phyloP scores from a whole-genome alignment of 2,888 invertebrate genomes.

The Xestia xanthographa region DNA sequence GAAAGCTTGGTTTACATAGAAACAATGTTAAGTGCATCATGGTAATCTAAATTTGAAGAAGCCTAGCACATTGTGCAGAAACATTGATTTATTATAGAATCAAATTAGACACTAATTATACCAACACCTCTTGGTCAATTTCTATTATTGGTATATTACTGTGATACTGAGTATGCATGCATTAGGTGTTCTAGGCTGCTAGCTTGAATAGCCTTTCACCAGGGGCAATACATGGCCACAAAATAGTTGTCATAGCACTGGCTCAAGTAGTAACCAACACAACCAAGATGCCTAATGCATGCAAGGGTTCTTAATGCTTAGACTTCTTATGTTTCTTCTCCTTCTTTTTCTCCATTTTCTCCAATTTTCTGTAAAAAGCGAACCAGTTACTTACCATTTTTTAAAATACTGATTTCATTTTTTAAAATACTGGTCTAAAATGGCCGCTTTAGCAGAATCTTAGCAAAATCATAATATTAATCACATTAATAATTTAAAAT shows the following conservation, averaged over 20 bases:
- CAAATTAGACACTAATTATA: slow-evolving; percentile 4
- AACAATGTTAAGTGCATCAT: slow-evolving; percentile 1
- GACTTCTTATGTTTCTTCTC: slow-evolving; percentile 85
- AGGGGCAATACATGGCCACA: neutral
- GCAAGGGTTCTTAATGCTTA: slow-evolving; percentile 65
- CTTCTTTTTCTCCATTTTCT: slow-evolving; percentile 92
- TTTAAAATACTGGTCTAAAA: too few species aligned
- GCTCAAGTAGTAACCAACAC: slow-evolving; percentile 10
- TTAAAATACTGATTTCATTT: neutral
- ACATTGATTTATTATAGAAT: slow-evolving; percentile 1
- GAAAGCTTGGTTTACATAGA: neutral
- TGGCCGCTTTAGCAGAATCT: too few species aligned
- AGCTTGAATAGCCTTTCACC: neutral
- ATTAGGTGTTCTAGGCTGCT: slow-evolving; percentile 7
- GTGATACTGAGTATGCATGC: neutral
- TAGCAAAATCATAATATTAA: too few species aligned
- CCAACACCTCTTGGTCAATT: slow-evolving; percentile 8
- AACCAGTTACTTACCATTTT: neutral
- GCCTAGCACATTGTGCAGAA: neutral
- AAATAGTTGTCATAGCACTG: neutral
- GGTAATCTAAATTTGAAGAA: slow-evolving; percentile 5
- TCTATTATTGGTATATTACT: slow-evolving; percentile 14
- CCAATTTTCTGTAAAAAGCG: slow-evolving; percentile 90
- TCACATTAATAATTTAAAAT: too few species aligned
- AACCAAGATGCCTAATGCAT: neutral